Evolutionary conservation across 2,113 vertebrate genomes (phyloP), one percentile per base, ranked within the genome.

Genomic region (Actenoides lindsayi): DNA sequence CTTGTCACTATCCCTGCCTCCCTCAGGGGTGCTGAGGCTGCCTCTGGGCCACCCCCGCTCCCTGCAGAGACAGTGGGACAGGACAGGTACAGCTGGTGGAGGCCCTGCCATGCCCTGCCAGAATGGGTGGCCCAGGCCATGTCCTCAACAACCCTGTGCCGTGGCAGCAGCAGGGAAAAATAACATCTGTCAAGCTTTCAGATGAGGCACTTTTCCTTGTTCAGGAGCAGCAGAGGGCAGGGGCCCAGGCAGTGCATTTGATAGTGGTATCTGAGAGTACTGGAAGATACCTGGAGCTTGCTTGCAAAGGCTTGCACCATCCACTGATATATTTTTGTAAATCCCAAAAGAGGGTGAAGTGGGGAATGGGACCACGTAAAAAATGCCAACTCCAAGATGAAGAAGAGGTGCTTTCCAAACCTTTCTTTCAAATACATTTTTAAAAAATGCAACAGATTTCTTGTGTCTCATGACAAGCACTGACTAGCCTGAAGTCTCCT

Each of bases 151-250:
- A 8, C 37, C 51, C 51, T 8, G 30, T 68, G 63, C 31, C 31
- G 0, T 25, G 46, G 11, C 11, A 3, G 17, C 13, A 54, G 10
- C 0, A 2, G 46, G 41, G 23, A 19, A 18, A 70, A 76, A n/a
- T 11, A 27, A 30, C 0, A 3, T 16, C 23, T 74, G 20, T 37
- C 1, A 5, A 54, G 51, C 14, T 31, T 12, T 57, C 25, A 19
- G 16, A 5, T 41, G 41, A 54, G 46, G 13, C 14, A 15, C 15
- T 64, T 71, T 44, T 54, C 35, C 35, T 60, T 23, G 9, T 15
- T 56, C 59, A 41, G 13, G 5, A 25, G 21, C 17, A 64, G 39
- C 42, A 50, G 31, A 37, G 59, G 14, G 44, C 15, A 41, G 44
- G n/a, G 10, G 8, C 24, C 42, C 48, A 60, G 46, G n/a, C 31